Evolutionary conservation across 2,888 invertebrate species (phyloP).

Genomic region (Phasia obesa): DNA sequence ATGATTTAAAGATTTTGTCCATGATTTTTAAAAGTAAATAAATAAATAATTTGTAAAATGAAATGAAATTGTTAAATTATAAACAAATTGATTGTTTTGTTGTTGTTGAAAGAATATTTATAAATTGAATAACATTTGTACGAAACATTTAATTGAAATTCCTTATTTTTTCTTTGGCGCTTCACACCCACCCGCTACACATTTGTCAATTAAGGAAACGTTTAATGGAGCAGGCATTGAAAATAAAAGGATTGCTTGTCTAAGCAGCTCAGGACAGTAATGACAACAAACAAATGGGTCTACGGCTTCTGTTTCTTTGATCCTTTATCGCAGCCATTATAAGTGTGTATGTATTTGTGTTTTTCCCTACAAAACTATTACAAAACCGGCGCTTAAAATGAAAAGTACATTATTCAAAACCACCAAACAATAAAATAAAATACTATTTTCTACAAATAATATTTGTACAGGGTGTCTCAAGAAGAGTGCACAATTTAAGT

Average conservation of each 20-base stretch:
- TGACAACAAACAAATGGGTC: constrained; percentile 53
- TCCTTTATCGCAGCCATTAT: constrained; percentile 76
- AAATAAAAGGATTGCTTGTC: constrained; percentile 64
- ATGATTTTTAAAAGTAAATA: constrained; percentile 4
- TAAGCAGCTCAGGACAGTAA: constrained; percentile 20
- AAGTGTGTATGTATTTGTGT: background rate
- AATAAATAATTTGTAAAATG: too few relatives aligned
- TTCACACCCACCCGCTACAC: constrained; percentile 66
- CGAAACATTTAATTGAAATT: constrained; percentile 19
- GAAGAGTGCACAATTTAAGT: too few relatives aligned
- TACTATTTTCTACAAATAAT: background rate
- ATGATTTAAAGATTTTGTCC: constrained; percentile 48
- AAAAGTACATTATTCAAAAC: constrained; percentile 36
- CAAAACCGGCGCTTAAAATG: constrained; percentile 26
- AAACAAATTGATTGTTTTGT: constrained; percentile 38
- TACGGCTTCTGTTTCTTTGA: constrained; percentile 78
- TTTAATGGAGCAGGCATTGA: constrained; percentile 60
- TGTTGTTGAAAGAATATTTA: background rate
- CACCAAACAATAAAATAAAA: background rate
- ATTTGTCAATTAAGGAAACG: constrained; percentile 65
- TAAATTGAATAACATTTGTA: constrained; percentile 28
- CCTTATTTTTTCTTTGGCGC: constrained; percentile 64
- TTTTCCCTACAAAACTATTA: background rate
- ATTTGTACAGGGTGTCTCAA: too few relatives aligned
- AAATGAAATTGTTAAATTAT: constrained; percentile 8